Evolutionary conservation across 2,888 invertebrate species (phyloP), one percentile per base, ranked within the genome.

Genomic region (Rhopalosiphum nymphaeae): DNA sequence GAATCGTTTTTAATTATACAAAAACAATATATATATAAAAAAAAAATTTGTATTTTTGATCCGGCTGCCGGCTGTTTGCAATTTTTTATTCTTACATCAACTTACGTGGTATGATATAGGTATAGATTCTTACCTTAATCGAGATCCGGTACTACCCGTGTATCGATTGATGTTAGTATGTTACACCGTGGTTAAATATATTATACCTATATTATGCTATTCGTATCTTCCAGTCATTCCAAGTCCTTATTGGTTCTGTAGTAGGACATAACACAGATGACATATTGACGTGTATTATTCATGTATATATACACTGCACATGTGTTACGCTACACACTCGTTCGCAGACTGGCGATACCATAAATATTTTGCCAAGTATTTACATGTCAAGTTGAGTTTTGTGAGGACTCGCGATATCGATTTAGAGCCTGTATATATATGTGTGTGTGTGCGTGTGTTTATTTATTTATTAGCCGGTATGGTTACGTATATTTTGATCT

Each of bases 1-100:
- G 44, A 94, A 94, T 94, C 94, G 94, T 94, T 94, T 94, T 85
- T 90, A 94, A 91, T 90, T 94, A 94, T 94, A 94, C 44, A 67
- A 94, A 94, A 91, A 90, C 67, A 91, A 94, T 90, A 91, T 90
- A 57, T 90, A 86, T 46, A 46, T 7, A 46, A 46, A 46, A 93
- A 89, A 93, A 88, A 88, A 84, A 89, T 56, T 91, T 92, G 46
- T 88, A 61, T 87, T 92, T 86, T 87, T 91, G 42, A 56, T 56
- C 10, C 9, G 36, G 49, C 21, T 78, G 21, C 21, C 21, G 78
- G 36, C 9, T 36, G 78, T 78, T 78, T 36, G 36, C 9, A 78
- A 21, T 36, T 9, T 78, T 36, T 78, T 78, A 67, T 36, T 78
- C 78, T 36, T 78, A 78, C 36, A 36, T 36, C 9, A 36, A 78